Evolutionary conservation across 2,113 vertebrate genomes (phyloP), one percentile per base, ranked within the genome.

Genomic region (Ivindomyrus marchei): DNA sequence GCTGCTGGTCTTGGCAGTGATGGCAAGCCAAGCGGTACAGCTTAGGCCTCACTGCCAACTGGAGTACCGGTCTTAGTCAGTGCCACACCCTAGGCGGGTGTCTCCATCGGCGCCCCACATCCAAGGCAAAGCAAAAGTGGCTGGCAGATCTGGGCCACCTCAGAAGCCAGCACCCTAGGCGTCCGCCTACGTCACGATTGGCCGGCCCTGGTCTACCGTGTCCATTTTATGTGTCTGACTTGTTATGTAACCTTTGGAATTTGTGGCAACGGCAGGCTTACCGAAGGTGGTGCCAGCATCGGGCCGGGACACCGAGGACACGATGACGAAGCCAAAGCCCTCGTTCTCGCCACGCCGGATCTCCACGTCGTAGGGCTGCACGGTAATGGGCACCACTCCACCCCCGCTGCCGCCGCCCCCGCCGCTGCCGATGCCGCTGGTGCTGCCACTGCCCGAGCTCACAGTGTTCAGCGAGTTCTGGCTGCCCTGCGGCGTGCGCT

Each of bases 381-480:
- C 74, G 90, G 95, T 91, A 0, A 97, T 13, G 58, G 46, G 31
- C 10, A 62, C 96, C 0, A 96, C 96, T 0, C 95, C 95, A 4
- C 98, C 97, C 77, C 97, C 97, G 0, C 93, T 92, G 13, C 97
- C 95, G 85, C 96, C 97, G 0, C 95, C 96, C 0, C 97, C 97
- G 0, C 96, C 98, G 0, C 97, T 97, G 92, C 98, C 98, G 0
- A 97, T 98, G 89, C 97, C 97, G 0, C 97, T 97, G 92, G 97
- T 97, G 95, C 97, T 97, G 92, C 98, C 98, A 0, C 98, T 99
- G 94, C 98, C 98, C 0, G 98, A 99, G 96, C 98, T 99, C 91
- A 99, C 98, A 0, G 98, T 99, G 93, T 98, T 99, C 62, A 99
- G 96, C 1, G 98, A 99, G 94, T 99, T 99, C 95, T 99, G 98